Percentiles rank a stretch among this genome's conserved stretches.
Evolutionary conservation across 2,797 vertebrate species (phyloP).

Genomic region (Sebastes ruberrimus): DNA sequence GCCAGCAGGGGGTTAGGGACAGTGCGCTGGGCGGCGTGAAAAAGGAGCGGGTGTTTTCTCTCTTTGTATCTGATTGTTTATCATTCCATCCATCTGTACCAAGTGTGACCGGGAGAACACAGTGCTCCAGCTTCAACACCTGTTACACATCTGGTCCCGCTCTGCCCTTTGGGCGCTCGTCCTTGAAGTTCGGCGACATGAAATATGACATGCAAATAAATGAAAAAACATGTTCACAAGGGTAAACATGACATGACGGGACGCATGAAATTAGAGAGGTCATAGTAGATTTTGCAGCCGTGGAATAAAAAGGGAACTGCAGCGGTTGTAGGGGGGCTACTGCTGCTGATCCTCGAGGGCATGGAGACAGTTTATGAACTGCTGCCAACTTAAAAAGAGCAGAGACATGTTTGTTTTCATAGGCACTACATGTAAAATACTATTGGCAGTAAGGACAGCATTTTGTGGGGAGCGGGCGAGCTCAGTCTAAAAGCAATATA

Average conservation of each 20-base stretch:
- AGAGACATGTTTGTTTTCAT: conserved; percentile 61
- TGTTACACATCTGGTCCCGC: conserved; percentile 62
- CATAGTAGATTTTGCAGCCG: conserved; percentile 28
- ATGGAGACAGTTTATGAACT: conserved; percentile 49
- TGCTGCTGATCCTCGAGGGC: conserved; percentile 42
- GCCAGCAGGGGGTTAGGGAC: conserved; percentile 36
- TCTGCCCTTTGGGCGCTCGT: conserved; percentile 32
- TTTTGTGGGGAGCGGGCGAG: conserved; percentile 10
- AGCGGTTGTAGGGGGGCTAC: conserved; percentile 25
- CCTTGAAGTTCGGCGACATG: conserved; percentile 31
- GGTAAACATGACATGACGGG: conserved; percentile 22
- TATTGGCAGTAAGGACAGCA: conserved; percentile 35
- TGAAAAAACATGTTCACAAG: conserved; percentile 22
- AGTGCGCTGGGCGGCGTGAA: conserved; percentile 12
- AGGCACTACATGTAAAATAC: conserved; percentile 54
- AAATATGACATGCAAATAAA: conserved; percentile 54
- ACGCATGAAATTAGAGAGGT: conserved; percentile 23
- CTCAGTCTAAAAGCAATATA: conserved; percentile 17
- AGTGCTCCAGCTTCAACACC: conserved; percentile 49
- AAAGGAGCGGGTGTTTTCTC: conserved; percentile 47
- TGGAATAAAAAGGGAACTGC: conserved; percentile 30
- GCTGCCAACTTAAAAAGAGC: conserved; percentile 52
- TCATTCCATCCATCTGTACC: conserved; percentile 57
- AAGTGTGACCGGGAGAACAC: conserved; percentile 40
- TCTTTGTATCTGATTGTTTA: conserved; percentile 60